Conservation (phyloP, 53 echinoderm and acorn worm species). For the Paelopatides confundens region DNA sequence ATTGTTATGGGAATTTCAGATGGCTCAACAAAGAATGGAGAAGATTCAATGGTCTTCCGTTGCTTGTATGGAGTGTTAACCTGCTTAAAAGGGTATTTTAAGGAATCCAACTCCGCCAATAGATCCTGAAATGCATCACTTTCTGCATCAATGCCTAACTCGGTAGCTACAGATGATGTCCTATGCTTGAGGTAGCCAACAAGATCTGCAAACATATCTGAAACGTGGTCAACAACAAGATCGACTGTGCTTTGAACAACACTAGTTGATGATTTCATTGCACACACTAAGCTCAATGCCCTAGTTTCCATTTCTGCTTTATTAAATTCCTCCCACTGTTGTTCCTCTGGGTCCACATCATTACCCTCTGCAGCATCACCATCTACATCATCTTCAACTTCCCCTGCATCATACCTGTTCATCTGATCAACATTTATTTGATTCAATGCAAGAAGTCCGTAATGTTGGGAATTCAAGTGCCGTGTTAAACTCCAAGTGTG, state of each 20-base stretch:
- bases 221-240: slow-evolving; percentile 51
- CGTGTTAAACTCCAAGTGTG: slow-evolving; percentile 42
- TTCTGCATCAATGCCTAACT: neutral
- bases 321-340: slow-evolving; percentile 21
- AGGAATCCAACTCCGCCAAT: slow-evolving; percentile 14
- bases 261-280: slow-evolving; percentile 32
- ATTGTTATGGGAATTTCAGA: slow-evolving; percentile 26
- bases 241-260: slow-evolving; percentile 34
- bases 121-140: slow-evolving; percentile 9
- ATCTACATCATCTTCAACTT: too few relatives aligned
- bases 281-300: slow-evolving; percentile 37
- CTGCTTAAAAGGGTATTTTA: neutral
- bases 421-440: neutral
- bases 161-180: too few relatives aligned
- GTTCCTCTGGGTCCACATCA: neutral
- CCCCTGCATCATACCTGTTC: neutral
- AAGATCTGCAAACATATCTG: too few relatives aligned
- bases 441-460: neutral
- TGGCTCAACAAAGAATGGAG: slow-evolving; percentile 31
- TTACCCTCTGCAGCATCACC: too few relatives aligned
- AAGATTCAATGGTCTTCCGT: neutral
- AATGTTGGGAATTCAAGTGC: slow-evolving; percentile 18
- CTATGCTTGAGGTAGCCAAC: too few relatives aligned
- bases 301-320: neutral
- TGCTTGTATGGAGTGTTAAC: slow-evolving; percentile 39